Evolutionary conservation across 2,113 vertebrate species (phyloP).

Genomic region (Panthera leo): DNA sequence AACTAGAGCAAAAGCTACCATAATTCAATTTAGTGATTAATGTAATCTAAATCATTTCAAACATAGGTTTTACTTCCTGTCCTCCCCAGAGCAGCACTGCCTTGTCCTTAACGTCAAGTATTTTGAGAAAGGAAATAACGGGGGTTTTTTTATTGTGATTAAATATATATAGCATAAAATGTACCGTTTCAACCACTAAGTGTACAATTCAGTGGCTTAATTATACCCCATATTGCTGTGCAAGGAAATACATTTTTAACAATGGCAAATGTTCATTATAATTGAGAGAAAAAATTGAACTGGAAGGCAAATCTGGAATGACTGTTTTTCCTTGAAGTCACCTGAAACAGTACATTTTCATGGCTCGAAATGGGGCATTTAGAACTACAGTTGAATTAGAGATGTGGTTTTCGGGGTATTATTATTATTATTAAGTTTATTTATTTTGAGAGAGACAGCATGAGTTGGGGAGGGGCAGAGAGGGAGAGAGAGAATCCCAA

Average conservation of each 20-base stretch:
- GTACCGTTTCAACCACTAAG: background rate
- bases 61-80: background rate
- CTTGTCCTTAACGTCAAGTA: background rate
- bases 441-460: no score
- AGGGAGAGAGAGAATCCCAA: no score
- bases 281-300: background rate
- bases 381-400: background rate
- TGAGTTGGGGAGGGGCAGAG: no score
- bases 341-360: background rate
- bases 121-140: conserved; percentile 11
- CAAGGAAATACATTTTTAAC: background rate
- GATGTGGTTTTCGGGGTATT: background rate
- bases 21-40: background rate
- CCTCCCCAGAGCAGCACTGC: background rate
- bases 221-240: background rate
- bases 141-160: background rate
- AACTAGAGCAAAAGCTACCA: background rate
- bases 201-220: background rate
- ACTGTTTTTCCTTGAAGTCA: background rate
- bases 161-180: background rate
- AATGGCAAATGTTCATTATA: background rate
- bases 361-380: background rate
- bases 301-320: background rate
- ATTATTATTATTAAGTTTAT: no score
- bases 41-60: background rate